Conservation (phyloP, 2,113 vertebrate genomes). For the Asarcornis scutulata region DNA sequence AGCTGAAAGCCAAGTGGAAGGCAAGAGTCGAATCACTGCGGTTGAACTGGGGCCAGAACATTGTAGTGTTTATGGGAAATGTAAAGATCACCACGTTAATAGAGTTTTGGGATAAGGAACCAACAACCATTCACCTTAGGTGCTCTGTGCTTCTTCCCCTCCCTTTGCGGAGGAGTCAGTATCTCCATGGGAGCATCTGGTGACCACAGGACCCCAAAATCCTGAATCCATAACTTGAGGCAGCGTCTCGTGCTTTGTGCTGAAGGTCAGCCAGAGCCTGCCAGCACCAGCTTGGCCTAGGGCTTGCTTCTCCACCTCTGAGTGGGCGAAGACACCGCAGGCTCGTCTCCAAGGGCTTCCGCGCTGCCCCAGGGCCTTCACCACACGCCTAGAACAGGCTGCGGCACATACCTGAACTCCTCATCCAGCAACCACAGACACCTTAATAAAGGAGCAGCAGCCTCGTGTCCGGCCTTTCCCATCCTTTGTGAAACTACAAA, state of each 20-base stretch:
- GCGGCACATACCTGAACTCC: background rate
- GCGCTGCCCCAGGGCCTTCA: background rate
- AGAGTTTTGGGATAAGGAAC: background rate
- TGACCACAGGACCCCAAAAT: background rate
- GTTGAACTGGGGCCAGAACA: background rate
- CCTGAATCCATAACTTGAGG: background rate
- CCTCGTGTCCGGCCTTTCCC: background rate
- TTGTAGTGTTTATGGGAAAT: fast-evolving
- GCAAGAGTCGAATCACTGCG: background rate
- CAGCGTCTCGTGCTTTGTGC: background rate
- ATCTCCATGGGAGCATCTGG: background rate
- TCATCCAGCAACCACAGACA: background rate
- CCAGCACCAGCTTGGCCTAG: background rate
- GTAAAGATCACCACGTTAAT: fast-evolving
- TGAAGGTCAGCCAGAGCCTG: background rate
- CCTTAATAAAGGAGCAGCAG: background rate
- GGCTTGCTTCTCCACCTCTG: background rate
- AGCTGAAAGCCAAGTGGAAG: background rate
- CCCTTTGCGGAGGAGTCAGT: background rate
- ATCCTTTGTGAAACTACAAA: background rate
- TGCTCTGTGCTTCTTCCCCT: background rate
- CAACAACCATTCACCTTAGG: background rate
- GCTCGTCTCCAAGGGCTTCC: background rate
- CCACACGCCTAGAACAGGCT: background rate
- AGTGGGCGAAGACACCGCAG: background rate